Evolutionary conservation across 2,797 vertebrate genomes (phyloP).

Genomic region (Rhinophrynus dorsalis): DNA sequence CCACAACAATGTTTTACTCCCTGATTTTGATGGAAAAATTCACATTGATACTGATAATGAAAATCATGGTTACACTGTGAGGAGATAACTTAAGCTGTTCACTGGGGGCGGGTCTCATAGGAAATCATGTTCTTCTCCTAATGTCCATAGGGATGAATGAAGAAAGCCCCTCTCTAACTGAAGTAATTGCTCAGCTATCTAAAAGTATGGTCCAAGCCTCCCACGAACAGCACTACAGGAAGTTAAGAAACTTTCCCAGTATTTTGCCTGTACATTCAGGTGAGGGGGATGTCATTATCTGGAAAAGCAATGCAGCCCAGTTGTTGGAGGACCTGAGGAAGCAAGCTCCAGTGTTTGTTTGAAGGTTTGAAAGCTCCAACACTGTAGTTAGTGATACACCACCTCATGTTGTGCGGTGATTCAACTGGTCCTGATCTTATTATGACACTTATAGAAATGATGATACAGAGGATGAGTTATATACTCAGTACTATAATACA

Average conservation of each 20-base stretch:
- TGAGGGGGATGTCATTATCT: no score
- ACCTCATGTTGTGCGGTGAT: neutral
- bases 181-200: neutral
- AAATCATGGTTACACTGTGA: no score
- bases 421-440: neutral
- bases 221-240: neutral
- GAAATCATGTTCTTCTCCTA: no score
- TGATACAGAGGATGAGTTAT: neutral
- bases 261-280: no score
- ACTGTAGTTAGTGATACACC: neutral
- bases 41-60: no score
- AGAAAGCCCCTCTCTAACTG: no score
- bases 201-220: neutral
- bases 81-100: no score
- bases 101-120: no score
- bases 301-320: neutral
- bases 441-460: neutral
- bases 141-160: no score
- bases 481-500: neutral
- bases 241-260: no score
- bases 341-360: neutral
- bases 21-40: no score
- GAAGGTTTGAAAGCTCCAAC: neutral
- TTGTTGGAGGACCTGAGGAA: neutral
- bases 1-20: no score